These are phyloP conservation scores for Atta colombica DNA, from an alignment of 1,140 invertebrate genomes.

Conservation along the genomic window DNA sequence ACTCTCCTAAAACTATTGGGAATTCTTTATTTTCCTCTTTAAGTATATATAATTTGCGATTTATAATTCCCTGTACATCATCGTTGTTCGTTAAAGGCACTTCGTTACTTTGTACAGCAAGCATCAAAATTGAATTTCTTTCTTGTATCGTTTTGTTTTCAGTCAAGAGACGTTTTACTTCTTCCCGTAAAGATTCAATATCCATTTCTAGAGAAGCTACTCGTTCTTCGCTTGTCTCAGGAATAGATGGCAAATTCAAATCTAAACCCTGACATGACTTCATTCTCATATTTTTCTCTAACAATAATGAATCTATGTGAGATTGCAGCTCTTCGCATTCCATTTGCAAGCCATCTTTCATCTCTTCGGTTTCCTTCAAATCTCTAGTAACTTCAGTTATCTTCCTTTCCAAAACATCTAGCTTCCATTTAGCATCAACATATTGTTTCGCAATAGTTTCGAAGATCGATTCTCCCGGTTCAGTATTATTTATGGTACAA, in stretches of 20 bases:
- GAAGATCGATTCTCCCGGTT: constrained; percentile 77
- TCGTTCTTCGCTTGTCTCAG: constrained; percentile 84
- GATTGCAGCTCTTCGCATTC: constrained; percentile 83
- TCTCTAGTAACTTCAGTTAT: constrained; percentile 81
- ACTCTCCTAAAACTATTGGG: constrained; percentile 75
- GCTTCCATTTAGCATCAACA: constrained; percentile 82
- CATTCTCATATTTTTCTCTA: constrained; percentile 72
- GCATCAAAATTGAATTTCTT: constrained; percentile 80
- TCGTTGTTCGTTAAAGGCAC: constrained; percentile 66
- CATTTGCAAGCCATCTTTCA: constrained; percentile 80
- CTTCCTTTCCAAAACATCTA: constrained; percentile 83
- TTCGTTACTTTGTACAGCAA: constrained; percentile 2
- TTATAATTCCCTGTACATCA: constrained; percentile 74
- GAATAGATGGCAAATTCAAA: constrained; percentile 83
- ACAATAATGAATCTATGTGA: constrained; percentile 81
- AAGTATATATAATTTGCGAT: constrained; percentile 68
- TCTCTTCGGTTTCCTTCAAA: constrained; percentile 78
- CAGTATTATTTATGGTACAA: constrained; percentile 65
- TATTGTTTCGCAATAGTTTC: constrained; percentile 80
- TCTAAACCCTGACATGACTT: constrained; percentile 61
- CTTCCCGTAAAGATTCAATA: constrained; percentile 80
- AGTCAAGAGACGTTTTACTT: constrained; percentile 83
- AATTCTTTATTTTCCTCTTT: constrained; percentile 80
- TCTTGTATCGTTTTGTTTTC: constrained; percentile 87
- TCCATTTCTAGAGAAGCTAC: constrained; percentile 82